Conservation (phyloP, 2,888 invertebrate genomes). For the Perithous albicinctus region DNA sequence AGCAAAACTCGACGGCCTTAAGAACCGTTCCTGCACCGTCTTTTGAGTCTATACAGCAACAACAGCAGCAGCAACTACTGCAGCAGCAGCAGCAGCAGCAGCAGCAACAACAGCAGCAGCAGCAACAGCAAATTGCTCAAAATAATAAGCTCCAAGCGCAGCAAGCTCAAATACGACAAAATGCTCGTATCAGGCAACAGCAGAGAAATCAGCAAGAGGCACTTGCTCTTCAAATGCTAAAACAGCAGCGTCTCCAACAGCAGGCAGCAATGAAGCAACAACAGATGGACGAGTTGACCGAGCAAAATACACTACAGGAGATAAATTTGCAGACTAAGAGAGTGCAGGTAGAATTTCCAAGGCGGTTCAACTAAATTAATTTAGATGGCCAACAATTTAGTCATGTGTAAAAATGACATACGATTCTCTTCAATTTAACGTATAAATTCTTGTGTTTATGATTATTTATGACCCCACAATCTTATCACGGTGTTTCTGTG, state of each 20-base stretch:
- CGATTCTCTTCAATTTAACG: no score
- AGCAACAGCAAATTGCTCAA: conserved; percentile 70
- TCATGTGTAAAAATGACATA: no score
- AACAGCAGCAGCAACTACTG: conserved; percentile 69
- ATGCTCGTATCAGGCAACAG: conserved; percentile 76
- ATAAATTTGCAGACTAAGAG: conserved; percentile 76
- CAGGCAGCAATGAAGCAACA: conserved; percentile 79
- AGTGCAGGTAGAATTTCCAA: conserved; percentile 73
- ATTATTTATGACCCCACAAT: no score
- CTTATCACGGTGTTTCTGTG: no score
- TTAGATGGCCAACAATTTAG: no score
- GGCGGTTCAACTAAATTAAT: neutral
- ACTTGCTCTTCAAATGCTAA: conserved; percentile 78
- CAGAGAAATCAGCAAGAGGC: conserved; percentile 79
- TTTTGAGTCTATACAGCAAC: conserved; percentile 68
- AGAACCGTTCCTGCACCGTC: conserved; percentile 75
- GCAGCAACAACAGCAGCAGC: conserved; percentile 72
- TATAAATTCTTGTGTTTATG: no score
- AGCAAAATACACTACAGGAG: conserved; percentile 69
- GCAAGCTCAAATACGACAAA: conserved; percentile 71
- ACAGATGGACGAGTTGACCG: conserved; percentile 74
- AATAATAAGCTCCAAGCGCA: conserved; percentile 77
- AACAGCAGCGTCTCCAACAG: conserved; percentile 81
- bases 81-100: conserved; percentile 79
- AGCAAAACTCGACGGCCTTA: conserved; percentile 79